phyloP scores from a whole-genome alignment of 2,888 invertebrate genomes.

The Crossocerus cetratus region DNA sequence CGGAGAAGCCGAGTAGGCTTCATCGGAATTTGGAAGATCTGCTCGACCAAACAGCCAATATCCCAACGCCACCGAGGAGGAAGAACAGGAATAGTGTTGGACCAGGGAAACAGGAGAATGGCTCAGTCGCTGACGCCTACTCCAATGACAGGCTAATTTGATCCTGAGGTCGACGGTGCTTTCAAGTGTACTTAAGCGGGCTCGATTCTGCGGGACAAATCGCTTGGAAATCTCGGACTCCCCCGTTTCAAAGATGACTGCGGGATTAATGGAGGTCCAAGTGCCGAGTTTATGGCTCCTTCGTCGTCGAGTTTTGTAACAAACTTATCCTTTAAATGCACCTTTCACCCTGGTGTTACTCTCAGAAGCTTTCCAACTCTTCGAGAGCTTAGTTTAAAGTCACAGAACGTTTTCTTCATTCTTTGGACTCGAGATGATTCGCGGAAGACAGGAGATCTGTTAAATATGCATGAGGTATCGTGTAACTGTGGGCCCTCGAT shows the following conservation, averaged over 20 bases:
- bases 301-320: conserved; percentile 43
- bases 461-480: too few relatives aligned
- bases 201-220: too few relatives aligned
- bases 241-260: conserved; percentile 1
- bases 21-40: conserved; percentile 61
- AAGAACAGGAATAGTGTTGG: conserved; percentile 45
- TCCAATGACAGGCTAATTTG: conserved; percentile 68
- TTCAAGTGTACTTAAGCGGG: conserved; percentile 6
- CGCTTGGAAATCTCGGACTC: too few relatives aligned
- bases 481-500: too few relatives aligned
- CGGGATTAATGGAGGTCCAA: conserved; percentile 16
- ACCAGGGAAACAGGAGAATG: conserved; percentile 34
- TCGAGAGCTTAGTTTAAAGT: background rate
- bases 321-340: conserved; percentile 37
- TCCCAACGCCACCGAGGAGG: conserved; percentile 71
- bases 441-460: too few relatives aligned
- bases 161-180: conserved; percentile 19
- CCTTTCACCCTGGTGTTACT: conserved; percentile 9
- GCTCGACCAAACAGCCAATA: conserved; percentile 33
- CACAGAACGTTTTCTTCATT: too few relatives aligned
- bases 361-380: conserved; percentile 21
- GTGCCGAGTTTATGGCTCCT: conserved; percentile 16
- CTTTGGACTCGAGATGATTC: too few relatives aligned
- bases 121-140: conserved; percentile 37
- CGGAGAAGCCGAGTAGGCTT: conserved; percentile 69